Evolutionary conservation across 1,140 invertebrate genomes (phyloP).

Genomic region (Calephelis nemesis): DNA sequence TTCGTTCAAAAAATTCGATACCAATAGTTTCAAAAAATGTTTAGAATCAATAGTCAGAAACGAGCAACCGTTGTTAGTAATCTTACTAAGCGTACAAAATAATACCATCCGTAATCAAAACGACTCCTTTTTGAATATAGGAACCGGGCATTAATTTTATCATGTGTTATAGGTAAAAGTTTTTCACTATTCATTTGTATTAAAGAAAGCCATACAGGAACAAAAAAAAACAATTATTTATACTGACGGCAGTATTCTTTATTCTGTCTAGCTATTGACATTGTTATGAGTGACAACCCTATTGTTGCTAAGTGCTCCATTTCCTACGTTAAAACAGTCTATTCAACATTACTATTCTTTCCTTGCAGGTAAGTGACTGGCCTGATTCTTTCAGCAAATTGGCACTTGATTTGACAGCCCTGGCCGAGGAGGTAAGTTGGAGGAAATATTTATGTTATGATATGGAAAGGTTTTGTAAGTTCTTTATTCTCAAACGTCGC

Average conservation of each 20-base stretch:
- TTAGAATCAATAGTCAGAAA: too few species aligned
- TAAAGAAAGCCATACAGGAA: neutral
- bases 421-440: constrained; percentile 18
- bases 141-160: too few species aligned
- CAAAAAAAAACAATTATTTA: neutral
- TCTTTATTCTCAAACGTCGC: neutral
- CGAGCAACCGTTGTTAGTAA: too few species aligned
- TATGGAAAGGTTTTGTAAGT: neutral
- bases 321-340: constrained; percentile 25
- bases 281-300: constrained; percentile 1
- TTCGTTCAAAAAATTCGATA: too few species aligned
- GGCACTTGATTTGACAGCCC: constrained; percentile 33
- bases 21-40: too few species aligned
- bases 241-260: neutral
- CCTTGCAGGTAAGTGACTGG: constrained; percentile 51
- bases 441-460: constrained; percentile 8
- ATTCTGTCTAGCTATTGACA: constrained; percentile 5
- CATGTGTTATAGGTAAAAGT: too few species aligned
- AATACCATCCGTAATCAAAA: too few species aligned
- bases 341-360: constrained; percentile 36
- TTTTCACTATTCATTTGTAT: neutral
- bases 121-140: too few species aligned
- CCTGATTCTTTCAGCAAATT: constrained; percentile 32
- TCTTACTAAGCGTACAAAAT: too few species aligned
- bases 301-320: constrained; percentile 21